phyloP scores from a whole-genome alignment of 2,888 invertebrate genomes.

The Lumbricus terrestris region DNA sequence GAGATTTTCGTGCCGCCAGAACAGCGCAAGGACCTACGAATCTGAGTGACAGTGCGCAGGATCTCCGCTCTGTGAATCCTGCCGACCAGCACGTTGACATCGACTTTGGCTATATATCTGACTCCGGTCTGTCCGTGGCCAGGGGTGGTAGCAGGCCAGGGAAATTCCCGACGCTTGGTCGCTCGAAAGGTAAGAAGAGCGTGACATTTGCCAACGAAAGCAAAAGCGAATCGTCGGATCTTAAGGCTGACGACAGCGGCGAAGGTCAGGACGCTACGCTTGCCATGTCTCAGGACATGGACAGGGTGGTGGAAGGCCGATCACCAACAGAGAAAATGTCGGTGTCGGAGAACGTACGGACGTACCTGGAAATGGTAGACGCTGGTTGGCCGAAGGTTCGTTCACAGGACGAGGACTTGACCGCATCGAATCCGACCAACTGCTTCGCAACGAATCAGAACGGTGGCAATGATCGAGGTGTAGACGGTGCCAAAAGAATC shows the following conservation, averaged over 20 bases:
- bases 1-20: neutral
- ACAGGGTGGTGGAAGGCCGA: slow-evolving; percentile 8
- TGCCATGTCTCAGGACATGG: slow-evolving; percentile 8
- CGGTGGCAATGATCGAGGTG: neutral
- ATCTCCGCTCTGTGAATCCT: neutral
- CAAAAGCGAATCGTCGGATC: neutral
- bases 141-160: neutral
- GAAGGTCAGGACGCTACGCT: neutral
- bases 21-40: neutral
- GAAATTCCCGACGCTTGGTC: neutral
- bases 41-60: neutral
- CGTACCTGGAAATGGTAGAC: neutral
- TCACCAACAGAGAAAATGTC: slow-evolving; percentile 10
- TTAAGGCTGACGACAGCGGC: neutral
- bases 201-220: neutral
- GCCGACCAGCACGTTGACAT: neutral
- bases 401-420: neutral
- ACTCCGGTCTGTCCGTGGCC: slow-evolving; percentile 15
- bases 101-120: slow-evolving; percentile 10
- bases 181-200: neutral
- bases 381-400: neutral
- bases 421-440: neutral
- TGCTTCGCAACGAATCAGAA: neutral
- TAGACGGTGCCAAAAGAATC: neutral
- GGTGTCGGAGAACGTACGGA: neutral